phyloP scores from a whole-genome alignment of 2,888 invertebrate genomes.

The Xylocampa areola region DNA sequence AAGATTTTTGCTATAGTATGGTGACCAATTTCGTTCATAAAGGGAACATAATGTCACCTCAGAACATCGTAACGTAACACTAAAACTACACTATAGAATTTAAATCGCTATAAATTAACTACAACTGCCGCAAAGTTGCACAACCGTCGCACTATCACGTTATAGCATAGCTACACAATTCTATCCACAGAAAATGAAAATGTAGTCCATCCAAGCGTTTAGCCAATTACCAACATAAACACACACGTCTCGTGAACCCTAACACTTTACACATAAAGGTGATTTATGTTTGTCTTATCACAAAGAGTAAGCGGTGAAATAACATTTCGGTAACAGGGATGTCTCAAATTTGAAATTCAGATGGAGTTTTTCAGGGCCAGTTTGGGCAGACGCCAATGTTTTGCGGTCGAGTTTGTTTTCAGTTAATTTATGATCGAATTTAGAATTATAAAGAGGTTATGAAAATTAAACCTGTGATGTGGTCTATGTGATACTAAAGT shows the following conservation, averaged over 20 bases:
- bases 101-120: slow-evolving; percentile 18
- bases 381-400: slow-evolving; percentile 77
- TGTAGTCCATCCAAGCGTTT: slow-evolving; percentile 70
- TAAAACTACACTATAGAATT: slow-evolving; percentile 10
- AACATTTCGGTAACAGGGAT: slow-evolving; percentile 69
- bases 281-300: slow-evolving; percentile 36
- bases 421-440: slow-evolving; percentile 79
- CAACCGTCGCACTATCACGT: slow-evolving; percentile 51
- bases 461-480: slow-evolving; percentile 59
- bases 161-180: slow-evolving; percentile 56
- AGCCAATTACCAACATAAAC: slow-evolving; percentile 69
- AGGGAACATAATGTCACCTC: not conserved
- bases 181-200: slow-evolving; percentile 72
- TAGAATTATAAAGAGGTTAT: slow-evolving; percentile 61
- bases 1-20: too few species aligned
- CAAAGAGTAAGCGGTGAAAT: slow-evolving; percentile 56
- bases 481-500: slow-evolving; percentile 34
- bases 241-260: slow-evolving; percentile 33
- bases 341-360: slow-evolving; percentile 78
- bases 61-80: not conserved
- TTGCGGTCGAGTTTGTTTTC: slow-evolving; percentile 76
- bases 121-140: slow-evolving; percentile 27
- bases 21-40: not conserved
- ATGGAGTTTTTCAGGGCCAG: slow-evolving; percentile 74
- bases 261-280: slow-evolving; percentile 39